These are phyloP conservation scores for Anastatus disparis DNA, from an alignment of 1,140 invertebrate genomes.

Conservation along the genomic window DNA sequence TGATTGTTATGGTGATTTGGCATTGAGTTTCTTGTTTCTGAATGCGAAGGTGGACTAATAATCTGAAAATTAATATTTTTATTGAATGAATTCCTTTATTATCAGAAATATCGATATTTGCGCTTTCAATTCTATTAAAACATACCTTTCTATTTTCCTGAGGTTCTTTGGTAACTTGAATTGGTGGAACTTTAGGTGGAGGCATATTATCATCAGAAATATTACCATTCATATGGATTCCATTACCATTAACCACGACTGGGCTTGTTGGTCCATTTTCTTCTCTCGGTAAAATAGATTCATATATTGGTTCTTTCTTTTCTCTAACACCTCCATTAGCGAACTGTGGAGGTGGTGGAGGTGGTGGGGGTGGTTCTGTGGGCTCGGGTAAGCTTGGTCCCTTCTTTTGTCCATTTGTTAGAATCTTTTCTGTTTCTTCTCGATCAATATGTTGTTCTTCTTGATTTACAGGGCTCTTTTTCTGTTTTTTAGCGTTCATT, in stretches of 20 bases:
- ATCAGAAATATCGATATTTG: not conserved
- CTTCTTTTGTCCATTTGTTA: conserved; percentile 3
- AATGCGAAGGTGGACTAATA: not conserved
- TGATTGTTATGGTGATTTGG: conserved; percentile 7
- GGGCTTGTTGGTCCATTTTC: conserved; percentile 60
- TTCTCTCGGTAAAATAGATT: conserved; percentile 80
- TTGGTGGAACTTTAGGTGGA: conserved; percentile 40
- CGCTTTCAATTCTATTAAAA: not conserved
- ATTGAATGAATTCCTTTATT: not conserved
- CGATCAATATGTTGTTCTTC: too few species aligned
- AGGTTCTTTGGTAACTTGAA: conserved; percentile 51
- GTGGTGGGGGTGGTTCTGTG: conserved; percentile 77
- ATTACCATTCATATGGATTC: conserved; percentile 52
- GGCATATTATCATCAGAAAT: conserved; percentile 41
- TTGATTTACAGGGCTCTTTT: conserved; percentile 29
- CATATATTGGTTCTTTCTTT: conserved; percentile 81
- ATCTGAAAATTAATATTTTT: not conserved
- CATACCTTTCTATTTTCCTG: conserved; percentile 42
- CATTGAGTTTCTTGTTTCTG: not conserved
- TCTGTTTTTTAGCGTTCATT: conserved; percentile 58
- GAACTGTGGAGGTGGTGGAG: conserved; percentile 53
- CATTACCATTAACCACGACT: conserved; percentile 54
- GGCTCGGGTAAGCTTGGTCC: conserved; percentile 78
- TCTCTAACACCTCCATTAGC: conserved; percentile 2
- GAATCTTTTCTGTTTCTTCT: conserved; percentile 10